A percentile compares a stretch with the other conserved stretches of the same genome.
These are phyloP conservation scores for Drosophila miranda DNA, from an alignment of 1,140 invertebrate species.

Conservation along the genomic window DNA sequence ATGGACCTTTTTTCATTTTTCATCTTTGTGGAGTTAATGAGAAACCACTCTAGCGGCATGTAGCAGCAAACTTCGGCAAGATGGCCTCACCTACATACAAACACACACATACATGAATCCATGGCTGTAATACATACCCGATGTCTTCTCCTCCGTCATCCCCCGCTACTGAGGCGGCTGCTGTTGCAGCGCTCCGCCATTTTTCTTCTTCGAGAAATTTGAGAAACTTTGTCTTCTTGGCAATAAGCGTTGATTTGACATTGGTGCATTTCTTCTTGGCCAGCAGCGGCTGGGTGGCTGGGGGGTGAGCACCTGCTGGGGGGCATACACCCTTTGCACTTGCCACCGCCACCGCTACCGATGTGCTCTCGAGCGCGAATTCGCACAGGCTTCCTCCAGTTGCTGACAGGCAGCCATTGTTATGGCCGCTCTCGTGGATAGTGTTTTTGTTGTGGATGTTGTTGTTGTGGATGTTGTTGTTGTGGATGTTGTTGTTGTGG, in stretches of 20 bases:
- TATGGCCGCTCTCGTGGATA: slow-evolving; percentile 50
- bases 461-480: too few species aligned
- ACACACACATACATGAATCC: background rate
- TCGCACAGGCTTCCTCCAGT: slow-evolving; percentile 28
- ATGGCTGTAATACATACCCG: slow-evolving; percentile 50
- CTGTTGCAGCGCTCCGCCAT: slow-evolving; percentile 61
- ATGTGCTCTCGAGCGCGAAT: slow-evolving; percentile 28
- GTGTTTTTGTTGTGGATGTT: too few species aligned
- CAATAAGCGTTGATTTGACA: slow-evolving; percentile 81
- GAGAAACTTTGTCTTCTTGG: slow-evolving; percentile 82
- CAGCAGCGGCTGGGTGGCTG: slow-evolving; percentile 29
- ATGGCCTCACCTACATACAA: slow-evolving; percentile 25
- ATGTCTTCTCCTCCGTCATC: slow-evolving; percentile 34
- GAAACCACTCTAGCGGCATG: slow-evolving; percentile 25
- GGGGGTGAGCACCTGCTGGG: background rate
- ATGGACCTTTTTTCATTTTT: too few species aligned
- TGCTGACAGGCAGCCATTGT: slow-evolving; percentile 74
- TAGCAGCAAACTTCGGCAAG: slow-evolving; percentile 21
- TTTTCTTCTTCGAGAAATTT: slow-evolving; percentile 81
- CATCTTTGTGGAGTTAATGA: slow-evolving; percentile 38
- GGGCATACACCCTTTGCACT: background rate
- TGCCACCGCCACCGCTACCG: slow-evolving; percentile 10
- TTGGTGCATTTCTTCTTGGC: slow-evolving; percentile 73
- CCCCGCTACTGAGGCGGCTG: slow-evolving; percentile 33
- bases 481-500: too few species aligned